Percentiles rank a stretch among this genome's conserved stretches.
Evolutionary conservation across 2,888 invertebrate species (phyloP).

Genomic region (Athalia circularis): DNA sequence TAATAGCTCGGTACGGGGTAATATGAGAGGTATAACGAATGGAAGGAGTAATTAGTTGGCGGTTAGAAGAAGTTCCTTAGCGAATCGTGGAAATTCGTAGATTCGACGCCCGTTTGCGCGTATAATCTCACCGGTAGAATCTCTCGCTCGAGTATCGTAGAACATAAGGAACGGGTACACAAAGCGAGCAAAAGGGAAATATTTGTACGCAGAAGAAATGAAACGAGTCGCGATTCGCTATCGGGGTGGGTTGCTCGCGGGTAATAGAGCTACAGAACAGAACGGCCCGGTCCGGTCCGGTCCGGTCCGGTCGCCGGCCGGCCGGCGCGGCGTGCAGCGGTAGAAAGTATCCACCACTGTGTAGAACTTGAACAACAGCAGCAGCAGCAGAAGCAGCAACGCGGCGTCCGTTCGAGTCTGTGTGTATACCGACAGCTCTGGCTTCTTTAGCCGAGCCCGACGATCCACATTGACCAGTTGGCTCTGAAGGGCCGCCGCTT

Average conservation of each 20-base stretch:
- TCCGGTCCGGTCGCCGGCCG: neutral
- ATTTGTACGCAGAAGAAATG: constrained; percentile 39
- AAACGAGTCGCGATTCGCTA: constrained; percentile 44
- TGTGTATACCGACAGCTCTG: constrained; percentile 44
- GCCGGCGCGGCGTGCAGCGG: constrained; percentile 8
- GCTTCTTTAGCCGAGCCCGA: constrained; percentile 45
- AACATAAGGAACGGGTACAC: neutral
- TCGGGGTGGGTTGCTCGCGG: constrained; percentile 39
- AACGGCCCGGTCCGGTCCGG: neutral
- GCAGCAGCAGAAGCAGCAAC: neutral
- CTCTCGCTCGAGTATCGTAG: constrained; percentile 16
- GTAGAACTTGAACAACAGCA: too few relatives aligned
- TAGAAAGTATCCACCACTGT: neutral
- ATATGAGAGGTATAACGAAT: too few relatives aligned
- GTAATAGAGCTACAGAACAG: constrained; percentile 43
- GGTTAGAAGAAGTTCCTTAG: neutral
- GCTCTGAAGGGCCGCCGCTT: constrained; percentile 54
- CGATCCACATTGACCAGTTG: constrained; percentile 59
- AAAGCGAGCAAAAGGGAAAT: constrained; percentile 6
- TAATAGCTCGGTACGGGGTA: too few relatives aligned
- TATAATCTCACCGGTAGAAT: neutral
- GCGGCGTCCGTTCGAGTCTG: constrained; percentile 37
- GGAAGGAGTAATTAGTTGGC: constrained; percentile 17
- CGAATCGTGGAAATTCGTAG: constrained; percentile 11
- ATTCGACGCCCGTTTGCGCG: neutral